These are phyloP conservation scores for Nysson spinosus DNA, from an alignment of 2,888 invertebrate genomes.

Conservation along the genomic window DNA sequence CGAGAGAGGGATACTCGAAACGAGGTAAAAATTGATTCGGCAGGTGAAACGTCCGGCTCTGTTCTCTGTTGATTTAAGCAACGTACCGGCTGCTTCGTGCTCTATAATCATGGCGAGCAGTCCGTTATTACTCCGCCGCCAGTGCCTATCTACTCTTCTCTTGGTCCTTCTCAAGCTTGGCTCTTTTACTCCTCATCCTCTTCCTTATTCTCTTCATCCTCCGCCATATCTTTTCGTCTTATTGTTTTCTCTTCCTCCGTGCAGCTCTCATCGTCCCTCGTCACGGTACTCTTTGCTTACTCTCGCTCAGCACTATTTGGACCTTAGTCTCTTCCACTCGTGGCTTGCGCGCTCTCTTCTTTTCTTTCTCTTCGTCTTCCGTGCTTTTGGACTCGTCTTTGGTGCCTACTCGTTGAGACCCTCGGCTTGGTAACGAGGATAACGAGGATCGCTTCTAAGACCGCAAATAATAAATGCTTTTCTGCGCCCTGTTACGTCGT, in stretches of 20 bases:
- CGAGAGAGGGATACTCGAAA: slow-evolving; percentile 48
- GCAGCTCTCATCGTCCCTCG: slow-evolving; percentile 6
- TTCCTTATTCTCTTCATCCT: slow-evolving; percentile 10
- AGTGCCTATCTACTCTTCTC: slow-evolving; percentile 60
- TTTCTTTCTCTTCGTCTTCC: neutral
- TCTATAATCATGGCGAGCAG: slow-evolving; percentile 66
- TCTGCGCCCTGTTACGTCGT: slow-evolving; percentile 52
- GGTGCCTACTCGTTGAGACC: slow-evolving; percentile 35
- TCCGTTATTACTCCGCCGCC: slow-evolving; percentile 68
- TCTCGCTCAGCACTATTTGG: slow-evolving; percentile 6
- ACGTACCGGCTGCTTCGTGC: slow-evolving; percentile 66
- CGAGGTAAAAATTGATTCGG: slow-evolving; percentile 69
- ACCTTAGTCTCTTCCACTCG: neutral
- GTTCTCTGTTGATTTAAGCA: slow-evolving; percentile 69
- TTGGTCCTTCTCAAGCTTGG: slow-evolving; percentile 32
- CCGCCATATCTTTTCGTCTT: slow-evolving; percentile 48
- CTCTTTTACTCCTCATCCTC: slow-evolving; percentile 15
- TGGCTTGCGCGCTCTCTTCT: neutral
- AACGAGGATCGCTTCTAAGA: slow-evolving; percentile 62
- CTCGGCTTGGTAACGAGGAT: slow-evolving; percentile 58
- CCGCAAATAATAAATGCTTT: slow-evolving; percentile 63
- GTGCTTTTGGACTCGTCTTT: slow-evolving; percentile 18
- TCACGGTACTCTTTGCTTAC: slow-evolving; percentile 15
- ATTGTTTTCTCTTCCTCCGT: slow-evolving; percentile 45
- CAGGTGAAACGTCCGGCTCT: slow-evolving; percentile 68